Evolutionary conservation across 2,797 vertebrate species (phyloP), one percentile per base, ranked within the genome.

Genomic region (Gobio occitaniae): DNA sequence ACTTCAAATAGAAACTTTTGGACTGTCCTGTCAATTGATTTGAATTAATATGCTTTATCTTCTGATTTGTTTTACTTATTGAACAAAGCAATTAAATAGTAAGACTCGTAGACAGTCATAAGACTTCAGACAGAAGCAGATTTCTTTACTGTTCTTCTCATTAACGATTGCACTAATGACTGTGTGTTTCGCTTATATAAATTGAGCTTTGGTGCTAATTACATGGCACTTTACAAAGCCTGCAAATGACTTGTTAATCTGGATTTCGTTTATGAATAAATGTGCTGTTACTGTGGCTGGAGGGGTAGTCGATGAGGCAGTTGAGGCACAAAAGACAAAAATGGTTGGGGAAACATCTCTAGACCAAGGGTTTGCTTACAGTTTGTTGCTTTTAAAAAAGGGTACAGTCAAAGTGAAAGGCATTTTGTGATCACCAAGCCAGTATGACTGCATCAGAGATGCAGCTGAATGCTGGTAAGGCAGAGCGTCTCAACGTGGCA

Each of bases 111-210:
- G 32, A 76, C 19, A 15, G 11, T 76, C 50, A 15, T 76, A 7
- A 77, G 52, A 41, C 74, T 41, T 77, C 12, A 41, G 74, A 61
- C n/a, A 17, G 38, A 61, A 78, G 38, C 54, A 61, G 54, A 78
- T 78, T 77, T 77, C 36, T 77, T 77, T 61, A 77, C 75, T 77
- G 12, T 44, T 61, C 36, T 56, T 76, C 74, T 77, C 52, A 41
- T 77, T 77, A 59, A 59, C 12, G 36, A 41, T 59, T 59, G 32
- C 41, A n/a, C 36, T 47, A 78, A 78, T 78, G 56, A 63, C 8
- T 25, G 54, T 16, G 21, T 25, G 71, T 32, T 32, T 52, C 29
- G 16, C 29, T 19, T 77, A 13, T 59, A 41, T 38, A 61, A 59
- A 29, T 47, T 78, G n/a, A 78, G 38, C 2, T 47, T 47, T 61